These are phyloP conservation scores for Otis tarda DNA, from an alignment of 2,113 vertebrate species.

Conservation along the genomic window DNA sequence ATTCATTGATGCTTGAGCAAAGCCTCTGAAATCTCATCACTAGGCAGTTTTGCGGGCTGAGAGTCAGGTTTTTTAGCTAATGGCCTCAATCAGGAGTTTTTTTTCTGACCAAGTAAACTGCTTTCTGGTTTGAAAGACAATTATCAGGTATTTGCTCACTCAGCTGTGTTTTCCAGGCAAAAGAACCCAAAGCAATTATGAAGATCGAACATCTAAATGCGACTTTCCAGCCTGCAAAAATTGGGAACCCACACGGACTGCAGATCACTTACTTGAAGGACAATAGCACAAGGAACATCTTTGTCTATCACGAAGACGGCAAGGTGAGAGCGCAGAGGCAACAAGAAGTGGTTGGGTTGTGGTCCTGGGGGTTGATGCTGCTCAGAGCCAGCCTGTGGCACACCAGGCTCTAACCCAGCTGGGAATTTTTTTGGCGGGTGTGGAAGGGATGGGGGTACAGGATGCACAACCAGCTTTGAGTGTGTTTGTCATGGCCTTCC, in stretches of 20 bases:
- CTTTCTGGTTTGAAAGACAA: neutral
- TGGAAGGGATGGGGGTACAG: neutral
- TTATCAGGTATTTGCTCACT: neutral
- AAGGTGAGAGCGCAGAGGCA: slow-evolving; percentile 78
- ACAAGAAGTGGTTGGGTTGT: neutral
- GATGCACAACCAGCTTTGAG: neutral
- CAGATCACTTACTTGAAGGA: slow-evolving; percentile 97
- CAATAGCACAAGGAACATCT: slow-evolving; percentile 97
- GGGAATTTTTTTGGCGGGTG: neutral
- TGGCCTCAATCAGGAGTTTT: neutral
- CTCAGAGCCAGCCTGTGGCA: neutral
- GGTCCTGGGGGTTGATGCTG: neutral
- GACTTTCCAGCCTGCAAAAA: slow-evolving; percentile 92
- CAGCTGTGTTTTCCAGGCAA: slow-evolving; percentile 79
- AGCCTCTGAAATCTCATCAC: neutral
- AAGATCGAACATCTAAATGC: slow-evolving; percentile 91
- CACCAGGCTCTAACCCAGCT: neutral
- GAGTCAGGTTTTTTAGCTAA: neutral
- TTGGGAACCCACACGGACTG: slow-evolving; percentile 87
- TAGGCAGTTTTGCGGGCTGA: neutral
- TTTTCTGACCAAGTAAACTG: neutral
- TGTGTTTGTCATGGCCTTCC: rapidly evolving
- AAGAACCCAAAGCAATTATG: slow-evolving; percentile 94
- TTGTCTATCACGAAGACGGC: slow-evolving; percentile 94
- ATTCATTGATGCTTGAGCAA: rapidly evolving